phyloP scores from a whole-genome alignment of 2,888 invertebrate species.

The Xestia ashworthii region DNA sequence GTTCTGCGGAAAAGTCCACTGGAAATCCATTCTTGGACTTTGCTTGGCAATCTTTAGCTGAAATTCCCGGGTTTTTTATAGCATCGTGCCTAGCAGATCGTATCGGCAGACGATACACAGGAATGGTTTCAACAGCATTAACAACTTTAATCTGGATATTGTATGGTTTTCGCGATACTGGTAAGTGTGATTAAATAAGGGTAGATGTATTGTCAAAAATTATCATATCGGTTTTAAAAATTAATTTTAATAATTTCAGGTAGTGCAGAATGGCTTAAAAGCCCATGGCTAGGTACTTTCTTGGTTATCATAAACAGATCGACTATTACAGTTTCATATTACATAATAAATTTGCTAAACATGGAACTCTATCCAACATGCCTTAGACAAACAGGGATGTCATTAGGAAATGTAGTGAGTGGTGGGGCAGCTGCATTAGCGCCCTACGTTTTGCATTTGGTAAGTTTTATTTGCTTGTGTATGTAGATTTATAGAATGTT shows the following conservation, averaged over 20 bases:
- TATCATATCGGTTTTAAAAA: background rate
- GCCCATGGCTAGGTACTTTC: conserved; percentile 76
- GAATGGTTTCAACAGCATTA: conserved; percentile 69
- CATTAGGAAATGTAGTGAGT: conserved; percentile 90
- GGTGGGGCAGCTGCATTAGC: conserved; percentile 90
- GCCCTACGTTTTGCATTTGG: conserved; percentile 91
- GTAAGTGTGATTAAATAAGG: conserved; percentile 49
- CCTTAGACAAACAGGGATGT: conserved; percentile 92
- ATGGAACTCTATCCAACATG: conserved; percentile 93
- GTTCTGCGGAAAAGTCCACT: conserved; percentile 87
- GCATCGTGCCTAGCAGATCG: conserved; percentile 87
- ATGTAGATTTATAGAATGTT: background rate
- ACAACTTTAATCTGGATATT: conserved; percentile 73
- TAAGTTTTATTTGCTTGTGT: conserved; percentile 70
- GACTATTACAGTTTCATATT: conserved; percentile 89
- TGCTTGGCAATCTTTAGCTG: conserved; percentile 91
- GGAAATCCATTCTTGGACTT: conserved; percentile 93
- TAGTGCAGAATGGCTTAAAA: conserved; percentile 66
- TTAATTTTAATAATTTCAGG: conserved; percentile 51
- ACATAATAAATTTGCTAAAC: conserved; percentile 91
- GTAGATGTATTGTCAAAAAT: background rate
- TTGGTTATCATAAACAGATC: conserved; percentile 88
- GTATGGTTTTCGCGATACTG: conserved; percentile 65
- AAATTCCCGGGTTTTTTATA: conserved; percentile 91
- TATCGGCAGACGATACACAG: conserved; percentile 78